Evolutionary conservation across 2,888 invertebrate genomes (phyloP), one percentile per base, ranked within the genome.

Genomic region (Bellardia pandia): DNA sequence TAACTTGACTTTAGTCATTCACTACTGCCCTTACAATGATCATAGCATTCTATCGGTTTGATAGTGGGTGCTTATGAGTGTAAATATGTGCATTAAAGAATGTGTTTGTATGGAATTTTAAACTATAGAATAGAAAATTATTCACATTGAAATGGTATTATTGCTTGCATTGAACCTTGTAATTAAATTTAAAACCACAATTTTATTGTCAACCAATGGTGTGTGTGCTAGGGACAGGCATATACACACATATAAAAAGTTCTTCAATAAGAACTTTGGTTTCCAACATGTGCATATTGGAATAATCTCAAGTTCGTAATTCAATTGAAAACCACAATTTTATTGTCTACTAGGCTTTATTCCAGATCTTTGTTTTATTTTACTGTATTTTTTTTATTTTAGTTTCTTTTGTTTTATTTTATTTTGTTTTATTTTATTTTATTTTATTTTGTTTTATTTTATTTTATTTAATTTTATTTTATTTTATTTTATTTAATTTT

Each of bases 101-200:
- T 79, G 79, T 71, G 48, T 79, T 60, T 76, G 76, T 85, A 14
- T 80, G 85, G 79, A 85, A 85, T 80, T 85, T 85, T 80, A 53
- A 79, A 58, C 77, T 72, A 58, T 68, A 42, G 42, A 16, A 85
- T 80, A 69, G 79, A 85, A 80, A 85, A 79, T 85, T 80, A 80
- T 85, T 80, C 75, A 69, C 48, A 75, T 79, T 75, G 58, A 66
- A 66, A 75, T 83, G 60, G 68, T 74, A 62, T 78, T 79, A 53
- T 79, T 79, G 81, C 66, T 84, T 76, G 86, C 85, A 75, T 72
- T 81, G 72, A 78, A 88, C 75, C 88, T 86, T 81, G 82, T 88
- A 88, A 88, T 89, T 89, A 86, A 88, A 88, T 86, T 86, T 77
- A 82, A 88, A 86, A 88, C 89, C 89, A 81, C 88, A 88, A 86